Percentiles rank a stretch among this genome's conserved stretches.
phyloP scores from a whole-genome alignment of 2,113 vertebrate species.

The Notothenia coriiceps region DNA sequence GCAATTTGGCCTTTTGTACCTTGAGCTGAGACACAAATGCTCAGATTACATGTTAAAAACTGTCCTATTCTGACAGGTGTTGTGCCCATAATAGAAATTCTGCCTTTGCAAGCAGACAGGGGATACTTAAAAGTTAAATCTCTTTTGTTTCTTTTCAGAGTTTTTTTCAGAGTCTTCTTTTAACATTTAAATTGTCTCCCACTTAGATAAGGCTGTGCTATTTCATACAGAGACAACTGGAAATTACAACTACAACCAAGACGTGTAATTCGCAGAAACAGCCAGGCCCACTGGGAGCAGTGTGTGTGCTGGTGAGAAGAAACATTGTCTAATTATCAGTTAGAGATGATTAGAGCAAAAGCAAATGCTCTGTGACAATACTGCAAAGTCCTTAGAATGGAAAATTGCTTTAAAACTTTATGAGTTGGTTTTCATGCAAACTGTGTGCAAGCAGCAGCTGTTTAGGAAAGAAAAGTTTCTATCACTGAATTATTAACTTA shows the following conservation, averaged over 20 bases:
- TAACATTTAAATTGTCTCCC: constrained; percentile 43
- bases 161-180: constrained; percentile 2
- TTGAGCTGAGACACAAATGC: constrained; percentile 43
- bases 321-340: constrained; percentile 54
- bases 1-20: constrained; percentile 68
- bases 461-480: constrained; percentile 22
- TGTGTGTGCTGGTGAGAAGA: constrained; percentile 30
- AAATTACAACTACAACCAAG: constrained; percentile 29
- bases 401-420: constrained; percentile 39
- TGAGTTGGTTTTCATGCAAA: constrained; percentile 19
- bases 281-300: constrained; percentile 6
- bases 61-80: constrained; percentile 24
- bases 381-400: constrained; percentile 23
- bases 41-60: constrained; percentile 45
- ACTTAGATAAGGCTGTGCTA: constrained; percentile 12
- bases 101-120: constrained; percentile 16
- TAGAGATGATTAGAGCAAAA: constrained; percentile 45
- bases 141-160: background rate
- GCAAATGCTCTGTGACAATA: constrained; percentile 11
- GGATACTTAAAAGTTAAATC: constrained; percentile 54
- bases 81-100: constrained; percentile 37
- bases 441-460: constrained; percentile 17
- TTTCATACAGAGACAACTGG: constrained; percentile 20
- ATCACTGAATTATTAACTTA: constrained; percentile 38
- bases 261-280: constrained; percentile 24